Percentiles rank a stretch among this genome's conserved stretches.
Evolutionary conservation across 2,113 vertebrate genomes (phyloP).

Genomic region (Eulemur macaco): DNA sequence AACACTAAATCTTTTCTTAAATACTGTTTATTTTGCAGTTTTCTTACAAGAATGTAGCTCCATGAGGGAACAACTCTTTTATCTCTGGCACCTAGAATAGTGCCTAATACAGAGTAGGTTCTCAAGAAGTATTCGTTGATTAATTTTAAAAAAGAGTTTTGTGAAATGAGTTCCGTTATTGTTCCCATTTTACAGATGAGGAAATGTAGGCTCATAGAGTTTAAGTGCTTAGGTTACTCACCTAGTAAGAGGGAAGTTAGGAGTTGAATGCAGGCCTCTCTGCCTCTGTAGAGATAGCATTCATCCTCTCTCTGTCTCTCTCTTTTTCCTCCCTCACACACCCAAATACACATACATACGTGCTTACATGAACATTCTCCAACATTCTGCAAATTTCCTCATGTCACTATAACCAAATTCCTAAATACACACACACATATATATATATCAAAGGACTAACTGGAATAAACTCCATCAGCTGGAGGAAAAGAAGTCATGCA

Average conservation of each 20-base stretch:
- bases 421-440: not conserved
- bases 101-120: not conserved
- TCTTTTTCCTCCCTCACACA: not conserved
- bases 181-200: not conserved
- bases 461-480: not conserved
- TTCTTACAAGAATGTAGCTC: not conserved
- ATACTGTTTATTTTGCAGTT: not conserved
- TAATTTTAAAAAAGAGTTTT: not conserved
- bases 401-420: not conserved
- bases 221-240: not conserved
- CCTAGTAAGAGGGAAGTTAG: not conserved
- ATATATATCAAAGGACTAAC: not conserved
- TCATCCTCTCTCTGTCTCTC: too few species aligned
- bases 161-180: not conserved
- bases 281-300: not conserved
- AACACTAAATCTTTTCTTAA: not conserved
- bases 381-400: not conserved
- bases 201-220: not conserved
- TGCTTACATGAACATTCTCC: not conserved
- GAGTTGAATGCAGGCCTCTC: not conserved
- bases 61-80: not conserved
- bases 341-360: not conserved
- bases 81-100: not conserved
- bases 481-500: not conserved
- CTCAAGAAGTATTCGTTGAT: not conserved